A percentile compares a stretch with the other conserved stretches of the same genome.
Conservation (phyloP, 2,113 vertebrate genomes). For the Gymnorhina tibicen region DNA sequence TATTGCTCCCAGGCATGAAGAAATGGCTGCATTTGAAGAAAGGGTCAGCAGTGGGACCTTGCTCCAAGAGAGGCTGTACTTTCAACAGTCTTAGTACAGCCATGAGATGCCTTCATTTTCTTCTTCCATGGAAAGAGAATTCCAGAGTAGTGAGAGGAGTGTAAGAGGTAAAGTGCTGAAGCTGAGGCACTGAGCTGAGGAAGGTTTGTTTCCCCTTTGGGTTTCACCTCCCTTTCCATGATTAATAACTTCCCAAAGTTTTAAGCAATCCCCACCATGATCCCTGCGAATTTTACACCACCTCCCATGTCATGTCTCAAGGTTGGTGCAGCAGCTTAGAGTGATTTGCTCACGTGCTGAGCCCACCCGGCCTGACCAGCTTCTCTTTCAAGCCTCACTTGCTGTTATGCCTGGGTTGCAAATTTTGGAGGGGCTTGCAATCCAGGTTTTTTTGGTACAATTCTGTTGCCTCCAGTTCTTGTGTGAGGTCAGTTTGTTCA, state of each 20-base stretch:
- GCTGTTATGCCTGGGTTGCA: fast-evolving
- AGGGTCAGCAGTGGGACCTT: neutral
- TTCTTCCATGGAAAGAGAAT: neutral
- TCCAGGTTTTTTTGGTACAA: neutral
- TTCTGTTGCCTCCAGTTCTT: neutral
- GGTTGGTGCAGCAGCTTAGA: neutral
- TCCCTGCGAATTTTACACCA: neutral
- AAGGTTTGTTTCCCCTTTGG: neutral
- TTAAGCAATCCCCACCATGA: neutral
- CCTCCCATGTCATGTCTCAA: neutral
- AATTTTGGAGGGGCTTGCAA: neutral
- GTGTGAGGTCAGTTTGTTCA: neutral
- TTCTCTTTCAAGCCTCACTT: neutral
- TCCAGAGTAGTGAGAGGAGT: neutral
- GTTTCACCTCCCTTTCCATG: neutral
- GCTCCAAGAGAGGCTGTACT: neutral
- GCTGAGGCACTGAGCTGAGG: neutral
- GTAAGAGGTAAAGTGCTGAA: neutral
- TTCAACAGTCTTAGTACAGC: neutral
- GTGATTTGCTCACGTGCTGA: fast-evolving
- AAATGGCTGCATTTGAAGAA: neutral
- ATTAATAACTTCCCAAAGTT: neutral
- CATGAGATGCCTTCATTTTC: neutral
- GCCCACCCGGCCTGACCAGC: neutral
- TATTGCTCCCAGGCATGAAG: neutral